A percentile compares a stretch with the other conserved stretches of the same genome.
phyloP scores from a whole-genome alignment of 2,888 invertebrate genomes.

The Mythimna pallens region DNA sequence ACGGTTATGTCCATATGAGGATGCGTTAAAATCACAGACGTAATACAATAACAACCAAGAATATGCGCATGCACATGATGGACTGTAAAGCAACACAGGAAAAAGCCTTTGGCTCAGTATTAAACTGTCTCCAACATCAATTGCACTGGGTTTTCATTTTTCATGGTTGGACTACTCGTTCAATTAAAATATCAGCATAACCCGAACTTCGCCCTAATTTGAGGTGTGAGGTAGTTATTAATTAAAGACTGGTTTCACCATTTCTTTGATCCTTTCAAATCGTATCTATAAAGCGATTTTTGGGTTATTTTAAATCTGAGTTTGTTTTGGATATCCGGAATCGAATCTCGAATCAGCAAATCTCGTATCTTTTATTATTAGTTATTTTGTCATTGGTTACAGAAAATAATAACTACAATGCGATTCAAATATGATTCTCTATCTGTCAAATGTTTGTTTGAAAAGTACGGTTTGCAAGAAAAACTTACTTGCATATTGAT shows the following conservation, averaged over 20 bases:
- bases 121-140: not conserved
- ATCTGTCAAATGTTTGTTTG: no score
- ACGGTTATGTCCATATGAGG: not conserved
- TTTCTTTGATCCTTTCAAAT: not conserved
- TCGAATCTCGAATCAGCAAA: no score
- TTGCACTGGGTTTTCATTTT: not conserved
- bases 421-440: no score
- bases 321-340: no score
- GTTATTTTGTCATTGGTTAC: no score
- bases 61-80: not conserved
- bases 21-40: not conserved
- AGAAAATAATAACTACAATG: no score
- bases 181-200: constrained; percentile 10
- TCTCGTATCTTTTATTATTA: no score
- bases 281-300: not conserved
- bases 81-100: not conserved
- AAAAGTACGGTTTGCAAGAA: no score
- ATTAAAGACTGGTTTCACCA: constrained; percentile 42
- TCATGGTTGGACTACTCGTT: not conserved
- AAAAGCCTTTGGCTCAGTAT: not conserved
- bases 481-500: no score
- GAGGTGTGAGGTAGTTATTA: constrained; percentile 32
- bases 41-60: not conserved
- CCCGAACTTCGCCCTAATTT: constrained; percentile 2
- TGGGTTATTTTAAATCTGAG: no score